Percentiles rank a stretch among this genome's conserved stretches.
Evolutionary conservation across 1,140 invertebrate species (phyloP).

Genomic region (Melitaea cinxia): DNA sequence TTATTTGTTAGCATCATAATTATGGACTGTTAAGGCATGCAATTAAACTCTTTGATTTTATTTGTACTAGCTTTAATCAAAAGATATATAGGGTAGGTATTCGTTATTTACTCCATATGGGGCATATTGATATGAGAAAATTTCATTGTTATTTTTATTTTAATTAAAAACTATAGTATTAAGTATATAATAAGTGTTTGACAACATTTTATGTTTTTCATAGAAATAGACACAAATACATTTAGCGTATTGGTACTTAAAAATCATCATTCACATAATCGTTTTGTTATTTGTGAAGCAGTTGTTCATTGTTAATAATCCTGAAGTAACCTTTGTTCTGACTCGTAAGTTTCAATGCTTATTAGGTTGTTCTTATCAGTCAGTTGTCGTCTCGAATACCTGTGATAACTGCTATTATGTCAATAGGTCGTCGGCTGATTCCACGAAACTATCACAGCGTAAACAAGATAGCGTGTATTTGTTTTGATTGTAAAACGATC

Average conservation of each 20-base stretch:
- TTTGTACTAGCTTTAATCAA: neutral
- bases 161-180: too few relatives aligned
- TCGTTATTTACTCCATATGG: too few relatives aligned
- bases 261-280: neutral
- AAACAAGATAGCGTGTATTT: slow-evolving; percentile 49
- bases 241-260: too few relatives aligned
- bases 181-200: too few relatives aligned
- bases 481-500: slow-evolving; percentile 32
- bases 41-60: slow-evolving; percentile 43
- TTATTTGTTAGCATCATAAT: slow-evolving; percentile 52
- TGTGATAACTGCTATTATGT: slow-evolving; percentile 46
- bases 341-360: neutral
- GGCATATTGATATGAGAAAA: too few relatives aligned
- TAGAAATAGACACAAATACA: too few relatives aligned
- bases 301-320: neutral
- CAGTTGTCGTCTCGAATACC: slow-evolving; percentile 21
- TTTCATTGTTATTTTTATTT: too few relatives aligned
- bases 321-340: slow-evolving; percentile 8
- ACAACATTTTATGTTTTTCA: too few relatives aligned
- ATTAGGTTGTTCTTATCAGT: slow-evolving; percentile 41
- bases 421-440: slow-evolving; percentile 50
- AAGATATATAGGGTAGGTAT: neutral
- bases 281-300: neutral
- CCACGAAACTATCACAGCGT: slow-evolving; percentile 39
- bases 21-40: slow-evolving; percentile 44